Evolutionary conservation across 2,797 vertebrate species (phyloP).

Genomic region (Phrynocephalus forsythii): DNA sequence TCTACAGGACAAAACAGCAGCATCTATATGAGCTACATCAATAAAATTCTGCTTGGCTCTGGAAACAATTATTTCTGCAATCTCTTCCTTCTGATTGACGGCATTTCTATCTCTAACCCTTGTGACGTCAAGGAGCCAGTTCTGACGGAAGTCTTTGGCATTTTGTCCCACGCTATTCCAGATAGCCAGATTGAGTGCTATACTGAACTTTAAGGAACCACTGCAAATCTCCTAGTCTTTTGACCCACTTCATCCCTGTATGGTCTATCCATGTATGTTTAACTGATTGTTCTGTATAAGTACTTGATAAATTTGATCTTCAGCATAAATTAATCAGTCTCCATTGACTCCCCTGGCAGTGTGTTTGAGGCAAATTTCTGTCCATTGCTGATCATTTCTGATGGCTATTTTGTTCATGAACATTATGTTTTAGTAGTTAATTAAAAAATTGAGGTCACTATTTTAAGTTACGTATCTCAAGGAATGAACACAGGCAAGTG

Average conservation of each 20-base stretch:
- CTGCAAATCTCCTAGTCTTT: neutral
- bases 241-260: neutral
- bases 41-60: conserved; percentile 43
- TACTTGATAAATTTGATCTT: neutral
- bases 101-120: neutral
- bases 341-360: neutral
- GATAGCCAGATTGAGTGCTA: too few relatives aligned
- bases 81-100: conserved; percentile 5
- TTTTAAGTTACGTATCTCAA: neutral
- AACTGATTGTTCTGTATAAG: neutral
- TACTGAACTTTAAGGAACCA: neutral
- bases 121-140: conserved; percentile 15
- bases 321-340: too few relatives aligned
- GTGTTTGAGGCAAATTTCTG: neutral
- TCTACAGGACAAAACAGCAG: conserved; percentile 29
- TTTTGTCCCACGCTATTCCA: neutral
- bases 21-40: conserved; percentile 56
- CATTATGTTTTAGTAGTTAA: neutral
- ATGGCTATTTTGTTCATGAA: neutral
- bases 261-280: too few relatives aligned
- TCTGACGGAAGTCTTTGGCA: neutral
- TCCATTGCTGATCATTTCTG: too few relatives aligned
- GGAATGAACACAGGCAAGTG: neutral
- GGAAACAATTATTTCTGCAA: conserved; percentile 50
- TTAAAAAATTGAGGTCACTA: neutral